phyloP scores from a whole-genome alignment of 2,113 vertebrate genomes.

The Tachuris rubrigastra region DNA sequence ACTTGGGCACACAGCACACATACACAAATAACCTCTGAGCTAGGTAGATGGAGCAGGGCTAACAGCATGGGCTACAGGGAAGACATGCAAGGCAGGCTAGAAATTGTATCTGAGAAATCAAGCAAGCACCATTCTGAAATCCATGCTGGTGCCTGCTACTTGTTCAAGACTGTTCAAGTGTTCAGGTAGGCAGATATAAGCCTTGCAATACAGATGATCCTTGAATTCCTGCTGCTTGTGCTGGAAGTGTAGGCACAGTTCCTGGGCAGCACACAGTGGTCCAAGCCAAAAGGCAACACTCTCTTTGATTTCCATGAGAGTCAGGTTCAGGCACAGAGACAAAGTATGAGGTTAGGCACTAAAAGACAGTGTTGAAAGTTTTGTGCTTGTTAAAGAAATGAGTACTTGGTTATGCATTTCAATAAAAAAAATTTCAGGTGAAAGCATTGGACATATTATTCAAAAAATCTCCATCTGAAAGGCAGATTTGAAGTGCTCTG shows the following conservation, averaged over 20 bases:
- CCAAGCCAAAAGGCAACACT: neutral
- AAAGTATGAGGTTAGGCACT: neutral
- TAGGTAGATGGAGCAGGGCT: neutral
- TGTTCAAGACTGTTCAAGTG: neutral
- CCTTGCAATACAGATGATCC: neutral
- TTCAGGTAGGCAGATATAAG: neutral
- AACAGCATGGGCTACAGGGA: accelerated
- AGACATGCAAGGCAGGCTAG: neutral
- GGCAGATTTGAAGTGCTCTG: neutral
- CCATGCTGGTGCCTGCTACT: neutral
- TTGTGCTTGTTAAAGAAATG: neutral
- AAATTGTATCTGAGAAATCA: neutral
- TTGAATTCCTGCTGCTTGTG: neutral
- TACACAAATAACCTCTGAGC: neutral
- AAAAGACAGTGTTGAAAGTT: neutral
- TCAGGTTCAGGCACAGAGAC: neutral
- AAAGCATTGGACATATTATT: neutral
- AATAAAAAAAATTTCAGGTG: too few relatives aligned
- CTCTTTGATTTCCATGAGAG: neutral
- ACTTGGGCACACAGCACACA: neutral
- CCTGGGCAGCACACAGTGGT: accelerated
- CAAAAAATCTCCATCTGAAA: neutral
- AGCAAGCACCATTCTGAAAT: neutral
- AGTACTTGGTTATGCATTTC: neutral
- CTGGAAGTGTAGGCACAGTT: neutral